A percentile compares a stretch with the other conserved stretches of the same genome.
These are phyloP conservation scores for Jacana jacana DNA, from an alignment of 2,113 vertebrate genomes.

Conservation along the genomic window DNA sequence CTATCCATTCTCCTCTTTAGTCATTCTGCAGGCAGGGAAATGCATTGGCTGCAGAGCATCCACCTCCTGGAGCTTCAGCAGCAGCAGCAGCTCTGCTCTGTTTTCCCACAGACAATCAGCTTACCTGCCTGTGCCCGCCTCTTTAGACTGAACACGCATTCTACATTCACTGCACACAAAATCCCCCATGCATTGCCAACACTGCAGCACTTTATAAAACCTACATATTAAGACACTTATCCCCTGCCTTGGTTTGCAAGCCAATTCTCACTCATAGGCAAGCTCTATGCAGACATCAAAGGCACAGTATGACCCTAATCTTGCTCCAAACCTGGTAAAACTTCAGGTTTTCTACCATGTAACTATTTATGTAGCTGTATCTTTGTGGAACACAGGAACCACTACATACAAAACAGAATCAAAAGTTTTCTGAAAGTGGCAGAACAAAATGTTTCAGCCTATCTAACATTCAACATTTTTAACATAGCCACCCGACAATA, in stretches of 20 bases:
- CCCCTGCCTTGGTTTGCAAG: not conserved
- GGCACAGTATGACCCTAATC: not conserved
- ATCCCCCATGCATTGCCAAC: not conserved
- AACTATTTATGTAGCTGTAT: not conserved
- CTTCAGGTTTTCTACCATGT: not conserved
- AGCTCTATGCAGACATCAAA: not conserved
- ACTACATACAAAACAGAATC: not conserved
- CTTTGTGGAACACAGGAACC: not conserved
- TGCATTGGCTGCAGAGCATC: not conserved
- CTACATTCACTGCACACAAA: not conserved
- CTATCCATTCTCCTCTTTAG: constrained; percentile 35
- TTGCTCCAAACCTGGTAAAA: not conserved
- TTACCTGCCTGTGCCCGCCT: not conserved
- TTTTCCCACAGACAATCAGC: not conserved
- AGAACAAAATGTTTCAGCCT: not conserved
- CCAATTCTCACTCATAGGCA: not conserved
- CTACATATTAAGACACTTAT: not conserved
- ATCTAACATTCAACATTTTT: not conserved
- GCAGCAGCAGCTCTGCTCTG: not conserved
- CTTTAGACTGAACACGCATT: not conserved
- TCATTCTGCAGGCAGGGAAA: constrained; percentile 49
- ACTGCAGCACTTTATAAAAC: not conserved
- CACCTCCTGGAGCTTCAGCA: not conserved
- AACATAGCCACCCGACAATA: not conserved
- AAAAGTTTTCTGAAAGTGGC: not conserved